Evolutionary conservation across 2,113 vertebrate species (phyloP), one percentile per base, ranked within the genome.

Genomic region (Hyla sarda): DNA sequence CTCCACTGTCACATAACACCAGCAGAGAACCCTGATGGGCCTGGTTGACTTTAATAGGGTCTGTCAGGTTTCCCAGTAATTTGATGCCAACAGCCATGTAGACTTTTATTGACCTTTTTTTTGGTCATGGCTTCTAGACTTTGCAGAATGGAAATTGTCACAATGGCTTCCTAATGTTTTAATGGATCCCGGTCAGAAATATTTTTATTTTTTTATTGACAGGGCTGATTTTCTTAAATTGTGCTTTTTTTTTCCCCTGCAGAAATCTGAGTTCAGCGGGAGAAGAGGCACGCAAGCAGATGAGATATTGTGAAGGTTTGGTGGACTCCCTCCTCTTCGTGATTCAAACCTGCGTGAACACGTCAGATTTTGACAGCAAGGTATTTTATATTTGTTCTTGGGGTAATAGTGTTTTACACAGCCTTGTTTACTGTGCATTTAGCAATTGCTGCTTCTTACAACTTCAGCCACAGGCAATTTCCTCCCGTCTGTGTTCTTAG

Each of bases 291-390:
- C 95, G 97, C 75, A 99, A 98, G 91, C 97, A 98, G 89, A 97
- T 99, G 97, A 95, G 98, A 45, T 93, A 92, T 56, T 99, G 98
- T 0, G 98, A 99, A 13, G 98, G 98, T 0, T 93, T 99, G 87
- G 97, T 99, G 0, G 98, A 99, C 91, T 99, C 98, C 0, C 93
- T 99, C 87, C 93, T 99, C 2, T 96, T 98, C 0, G 96, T 99
- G 93, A 99, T 99, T 94, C 97, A 99, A 91, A 97, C 97, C 1
- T 99, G 98, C 37, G 97, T 99, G 90, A 98, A 97, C 95, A 97
- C 97, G 12, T 98, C 97, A 0, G 98, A 99, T 87, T 99, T 98
- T 0, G 98, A 99, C 93, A 99, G 98, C 95, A 99, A 99, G 97
- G 98, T 99, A 91, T 30, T 60, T 71, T 50, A 47, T 58, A 79